These are phyloP conservation scores for Decapterus maruadsi DNA, from an alignment of 2,797 vertebrate genomes.

Conservation along the genomic window DNA sequence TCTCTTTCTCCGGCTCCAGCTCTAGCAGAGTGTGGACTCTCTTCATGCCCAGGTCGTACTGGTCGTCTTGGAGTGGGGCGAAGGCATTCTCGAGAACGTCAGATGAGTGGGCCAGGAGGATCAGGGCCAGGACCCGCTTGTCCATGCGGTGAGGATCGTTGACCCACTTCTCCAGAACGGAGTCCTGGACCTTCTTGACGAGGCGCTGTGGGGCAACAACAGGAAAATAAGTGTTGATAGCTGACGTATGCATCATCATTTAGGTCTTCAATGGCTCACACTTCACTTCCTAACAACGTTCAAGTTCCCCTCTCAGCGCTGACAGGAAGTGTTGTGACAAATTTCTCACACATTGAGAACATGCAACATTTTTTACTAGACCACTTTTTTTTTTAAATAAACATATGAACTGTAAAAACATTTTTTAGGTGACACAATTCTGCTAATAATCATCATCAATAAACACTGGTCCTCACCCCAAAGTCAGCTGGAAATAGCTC, in stretches of 20 bases:
- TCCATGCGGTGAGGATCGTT: conserved; percentile 98
- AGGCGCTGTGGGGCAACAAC: conserved; percentile 84
- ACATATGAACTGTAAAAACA: too few relatives aligned
- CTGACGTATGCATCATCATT: background rate
- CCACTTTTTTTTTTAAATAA: too few relatives aligned
- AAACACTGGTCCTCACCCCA: too few relatives aligned
- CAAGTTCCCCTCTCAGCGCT: background rate
- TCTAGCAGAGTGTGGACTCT: conserved; percentile 94
- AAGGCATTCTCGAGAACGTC: conserved; percentile 99
- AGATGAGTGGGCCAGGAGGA: conserved; percentile 96
- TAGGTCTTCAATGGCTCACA: background rate
- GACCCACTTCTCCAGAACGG: conserved; percentile 97
- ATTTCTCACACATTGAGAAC: background rate
- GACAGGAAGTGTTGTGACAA: background rate
- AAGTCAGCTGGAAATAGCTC: too few relatives aligned
- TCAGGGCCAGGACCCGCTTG: conserved; percentile 94
- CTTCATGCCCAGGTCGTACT: conserved; percentile 97
- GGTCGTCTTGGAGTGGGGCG: conserved; percentile 95
- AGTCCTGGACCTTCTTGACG: conserved; percentile 96
- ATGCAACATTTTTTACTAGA: too few relatives aligned
- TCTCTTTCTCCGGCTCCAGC: conserved; percentile 95
- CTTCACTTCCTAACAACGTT: background rate
- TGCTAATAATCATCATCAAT: too few relatives aligned
- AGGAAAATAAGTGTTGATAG: background rate
- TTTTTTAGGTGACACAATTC: too few relatives aligned